phyloP scores from a whole-genome alignment of 2,888 invertebrate species.

The Hydrotaea cyrtoneurina region DNA sequence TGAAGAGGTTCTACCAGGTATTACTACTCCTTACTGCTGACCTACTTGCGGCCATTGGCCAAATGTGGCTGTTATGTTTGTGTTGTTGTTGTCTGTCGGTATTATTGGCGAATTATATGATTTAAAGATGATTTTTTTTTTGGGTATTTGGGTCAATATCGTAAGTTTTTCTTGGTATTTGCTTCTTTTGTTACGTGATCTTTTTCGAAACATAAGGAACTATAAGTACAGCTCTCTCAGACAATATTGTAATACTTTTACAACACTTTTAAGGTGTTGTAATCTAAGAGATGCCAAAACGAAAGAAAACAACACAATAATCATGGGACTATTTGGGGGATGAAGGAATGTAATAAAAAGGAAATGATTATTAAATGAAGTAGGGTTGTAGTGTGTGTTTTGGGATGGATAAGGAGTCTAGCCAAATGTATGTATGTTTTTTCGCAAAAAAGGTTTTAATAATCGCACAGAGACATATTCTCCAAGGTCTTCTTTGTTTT shows the following conservation, averaged over 20 bases:
- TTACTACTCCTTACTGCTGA: not conserved
- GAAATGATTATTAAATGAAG: not conserved
- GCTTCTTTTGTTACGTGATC: constrained; percentile 27
- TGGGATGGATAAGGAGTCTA: too few relatives aligned
- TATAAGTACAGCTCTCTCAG: not conserved
- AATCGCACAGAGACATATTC: too few relatives aligned
- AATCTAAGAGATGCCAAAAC: not conserved
- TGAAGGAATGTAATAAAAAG: not conserved
- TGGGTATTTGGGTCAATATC: constrained; percentile 29
- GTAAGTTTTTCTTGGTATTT: constrained; percentile 9
- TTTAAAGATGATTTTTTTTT: not conserved
- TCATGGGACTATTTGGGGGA: not conserved
- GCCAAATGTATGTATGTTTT: too few relatives aligned
- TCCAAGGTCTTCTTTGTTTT: too few relatives aligned
- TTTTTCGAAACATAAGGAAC: not conserved
- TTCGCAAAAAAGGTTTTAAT: too few relatives aligned
- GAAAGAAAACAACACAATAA: not conserved
- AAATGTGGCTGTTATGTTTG: not conserved
- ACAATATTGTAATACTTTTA: not conserved
- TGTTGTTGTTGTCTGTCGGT: not conserved
- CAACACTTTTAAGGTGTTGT: constrained; percentile 12
- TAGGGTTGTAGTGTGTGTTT: too few relatives aligned
- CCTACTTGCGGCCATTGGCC: constrained; percentile 5
- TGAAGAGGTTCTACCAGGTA: not conserved
- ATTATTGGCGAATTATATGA: constrained; percentile 27